These are phyloP conservation scores for Patiria miniata DNA, from an alignment of 35 echinoderm and acorn worm species.

Conservation along the genomic window DNA sequence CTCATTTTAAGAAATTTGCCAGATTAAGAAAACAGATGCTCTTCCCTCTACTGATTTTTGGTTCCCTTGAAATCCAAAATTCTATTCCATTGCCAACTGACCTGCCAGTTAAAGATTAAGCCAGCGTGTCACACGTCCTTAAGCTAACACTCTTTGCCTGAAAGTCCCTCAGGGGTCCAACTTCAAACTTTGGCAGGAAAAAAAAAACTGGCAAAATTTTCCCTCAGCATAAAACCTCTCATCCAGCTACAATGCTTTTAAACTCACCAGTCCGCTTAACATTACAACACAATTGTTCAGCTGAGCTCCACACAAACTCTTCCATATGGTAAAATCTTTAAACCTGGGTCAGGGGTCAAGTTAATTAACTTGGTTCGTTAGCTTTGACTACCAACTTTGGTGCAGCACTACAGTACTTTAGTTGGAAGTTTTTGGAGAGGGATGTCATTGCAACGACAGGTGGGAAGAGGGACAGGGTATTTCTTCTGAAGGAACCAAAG, in stretches of 20 bases:
- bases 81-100: too few species aligned
- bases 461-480: background rate
- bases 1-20: too few species aligned
- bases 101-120: too few species aligned
- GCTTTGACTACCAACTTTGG: background rate
- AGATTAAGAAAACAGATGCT: too few species aligned
- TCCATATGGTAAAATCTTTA: background rate
- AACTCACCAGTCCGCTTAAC: background rate
- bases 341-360: background rate
- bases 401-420: background rate
- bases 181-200: background rate
- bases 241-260: background rate
- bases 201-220: too few species aligned
- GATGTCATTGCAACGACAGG: background rate
- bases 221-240: background rate
- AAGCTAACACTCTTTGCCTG: background rate
- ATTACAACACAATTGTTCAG: background rate
- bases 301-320: too few species aligned
- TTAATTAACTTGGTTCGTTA: conserved; percentile 26
- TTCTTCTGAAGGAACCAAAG: background rate
- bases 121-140: background rate
- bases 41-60: too few species aligned
- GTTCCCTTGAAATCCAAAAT: too few species aligned
- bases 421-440: background rate
- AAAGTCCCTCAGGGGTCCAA: background rate